These are phyloP conservation scores for Hecatera dysodea DNA, from an alignment of 2,888 invertebrate species.

Conservation along the genomic window DNA sequence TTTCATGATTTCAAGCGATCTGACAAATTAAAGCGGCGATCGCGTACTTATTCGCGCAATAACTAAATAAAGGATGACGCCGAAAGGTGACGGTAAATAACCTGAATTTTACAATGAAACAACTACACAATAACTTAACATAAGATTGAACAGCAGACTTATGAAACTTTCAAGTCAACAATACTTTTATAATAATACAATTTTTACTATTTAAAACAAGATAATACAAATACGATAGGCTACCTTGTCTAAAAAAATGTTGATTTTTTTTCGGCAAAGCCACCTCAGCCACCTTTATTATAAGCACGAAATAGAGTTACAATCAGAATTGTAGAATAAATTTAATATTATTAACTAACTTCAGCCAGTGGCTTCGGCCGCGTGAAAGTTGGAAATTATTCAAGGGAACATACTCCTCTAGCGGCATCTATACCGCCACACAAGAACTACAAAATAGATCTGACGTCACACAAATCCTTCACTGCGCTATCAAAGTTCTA, in stretches of 20 bases:
- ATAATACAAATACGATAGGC: constrained; percentile 1
- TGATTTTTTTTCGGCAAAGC: background rate
- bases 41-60: no score
- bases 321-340: background rate
- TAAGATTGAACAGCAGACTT: background rate
- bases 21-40: no score
- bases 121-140: background rate
- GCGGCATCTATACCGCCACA: no score
- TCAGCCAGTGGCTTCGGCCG: no score
- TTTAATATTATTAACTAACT: background rate
- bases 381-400: no score
- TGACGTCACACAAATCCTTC: no score
- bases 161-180: background rate
- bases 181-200: background rate
- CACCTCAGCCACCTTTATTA: background rate
- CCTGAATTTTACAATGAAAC: background rate
- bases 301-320: background rate
- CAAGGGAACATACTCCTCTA: no score
- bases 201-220: background rate
- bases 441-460: no score
- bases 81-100: no score
- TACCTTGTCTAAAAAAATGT: background rate
- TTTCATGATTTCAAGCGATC: no score
- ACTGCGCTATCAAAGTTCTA: no score
- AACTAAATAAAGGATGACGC: no score